Percentiles rank a stretch among this genome's conserved stretches.
Evolutionary conservation across 1,140 invertebrate genomes (phyloP).

Genomic region (Bombus waltoni): DNA sequence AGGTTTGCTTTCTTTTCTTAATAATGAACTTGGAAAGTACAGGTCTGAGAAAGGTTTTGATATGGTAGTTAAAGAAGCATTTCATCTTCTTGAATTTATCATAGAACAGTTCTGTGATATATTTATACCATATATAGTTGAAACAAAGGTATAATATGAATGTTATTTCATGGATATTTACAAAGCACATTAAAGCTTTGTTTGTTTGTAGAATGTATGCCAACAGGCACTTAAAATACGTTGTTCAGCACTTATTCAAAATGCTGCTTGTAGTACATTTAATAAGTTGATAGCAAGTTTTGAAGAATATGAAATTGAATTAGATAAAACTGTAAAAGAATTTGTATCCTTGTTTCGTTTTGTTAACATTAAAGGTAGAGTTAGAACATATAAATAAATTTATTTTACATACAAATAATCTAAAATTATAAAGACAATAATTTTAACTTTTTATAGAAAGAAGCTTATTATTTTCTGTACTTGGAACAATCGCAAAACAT

Average conservation of each 20-base stretch:
- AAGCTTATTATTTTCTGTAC: slow-evolving; percentile 42
- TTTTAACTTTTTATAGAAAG: slow-evolving; percentile 44
- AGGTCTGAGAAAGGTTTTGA: slow-evolving; percentile 24
- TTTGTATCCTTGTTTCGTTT: slow-evolving; percentile 41
- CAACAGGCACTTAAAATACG: slow-evolving; percentile 51
- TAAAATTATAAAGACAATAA: not conserved
- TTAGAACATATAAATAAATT: not conserved
- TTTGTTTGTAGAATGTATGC: slow-evolving; percentile 64
- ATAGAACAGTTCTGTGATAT: slow-evolving; percentile 63
- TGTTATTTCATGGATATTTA: slow-evolving; percentile 16
- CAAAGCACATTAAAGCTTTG: not conserved
- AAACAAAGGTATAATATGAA: slow-evolving; percentile 57
- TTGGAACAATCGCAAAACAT: slow-evolving; percentile 58
- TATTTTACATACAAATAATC: slow-evolving; percentile 12
- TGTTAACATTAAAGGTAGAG: slow-evolving; percentile 61
- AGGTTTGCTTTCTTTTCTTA: slow-evolving; percentile 66
- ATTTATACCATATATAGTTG: slow-evolving; percentile 63
- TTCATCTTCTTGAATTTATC: slow-evolving; percentile 63
- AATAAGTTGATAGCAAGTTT: slow-evolving; percentile 65
- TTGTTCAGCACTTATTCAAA: slow-evolving; percentile 45
- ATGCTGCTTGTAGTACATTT: slow-evolving; percentile 59
- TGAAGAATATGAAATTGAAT: slow-evolving; percentile 50
- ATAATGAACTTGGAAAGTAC: slow-evolving; percentile 33
- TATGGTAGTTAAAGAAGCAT: slow-evolving; percentile 56
- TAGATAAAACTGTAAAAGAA: slow-evolving; percentile 51